phyloP scores from a whole-genome alignment of 2,888 invertebrate species.

The Drosophila neoperkinsi region DNA sequence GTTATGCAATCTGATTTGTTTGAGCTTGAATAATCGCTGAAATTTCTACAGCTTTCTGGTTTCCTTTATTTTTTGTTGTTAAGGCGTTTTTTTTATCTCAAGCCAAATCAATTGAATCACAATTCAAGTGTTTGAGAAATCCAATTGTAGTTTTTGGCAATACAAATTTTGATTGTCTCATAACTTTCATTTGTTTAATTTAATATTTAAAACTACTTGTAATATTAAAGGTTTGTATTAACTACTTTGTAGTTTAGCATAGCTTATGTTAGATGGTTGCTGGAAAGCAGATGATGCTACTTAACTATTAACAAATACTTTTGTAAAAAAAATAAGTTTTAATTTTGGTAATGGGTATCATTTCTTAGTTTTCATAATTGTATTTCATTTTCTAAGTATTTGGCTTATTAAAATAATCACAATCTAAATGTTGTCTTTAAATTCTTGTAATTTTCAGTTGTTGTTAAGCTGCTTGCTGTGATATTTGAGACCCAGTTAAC shows the following conservation, averaged over 20 bases:
- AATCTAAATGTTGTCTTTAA: background rate
- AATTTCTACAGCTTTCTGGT: constrained; percentile 25
- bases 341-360: background rate
- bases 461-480: constrained; percentile 39
- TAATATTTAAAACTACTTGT: background rate
- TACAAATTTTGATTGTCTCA: background rate
- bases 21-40: constrained; percentile 46
- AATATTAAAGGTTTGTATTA: background rate
- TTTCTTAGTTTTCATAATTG: background rate
- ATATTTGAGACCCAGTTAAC: constrained; percentile 9
- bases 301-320: background rate
- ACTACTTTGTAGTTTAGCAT: background rate
- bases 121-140: constrained; percentile 22
- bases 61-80: constrained; percentile 1
- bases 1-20: constrained; percentile 62
- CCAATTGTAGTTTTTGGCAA: constrained; percentile 1
- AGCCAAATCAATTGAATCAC: constrained; percentile 46
- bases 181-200: background rate
- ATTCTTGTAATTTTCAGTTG: constrained; percentile 9
- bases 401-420: background rate
- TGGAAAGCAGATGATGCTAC: background rate
- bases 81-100: constrained; percentile 36
- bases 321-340: background rate
- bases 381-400: background rate
- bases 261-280: accelerated